phyloP scores from a whole-genome alignment of 2,113 vertebrate genomes.

The Halcyon senegalensis region DNA sequence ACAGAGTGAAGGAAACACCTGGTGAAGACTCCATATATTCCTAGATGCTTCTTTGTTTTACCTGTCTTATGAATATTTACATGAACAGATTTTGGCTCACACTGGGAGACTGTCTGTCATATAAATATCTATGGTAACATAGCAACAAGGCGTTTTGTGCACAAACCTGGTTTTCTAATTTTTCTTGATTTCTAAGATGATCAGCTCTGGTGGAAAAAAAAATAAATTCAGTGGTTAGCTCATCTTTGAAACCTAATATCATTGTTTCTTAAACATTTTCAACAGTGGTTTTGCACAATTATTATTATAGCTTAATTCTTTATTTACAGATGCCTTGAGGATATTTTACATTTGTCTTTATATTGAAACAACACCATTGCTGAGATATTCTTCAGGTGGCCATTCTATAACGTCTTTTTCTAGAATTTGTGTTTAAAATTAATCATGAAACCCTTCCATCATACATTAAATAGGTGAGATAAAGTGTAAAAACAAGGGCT shows the following conservation, averaged over 20 bases:
- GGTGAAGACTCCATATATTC: not conserved
- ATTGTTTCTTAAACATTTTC: not conserved
- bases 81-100: not conserved
- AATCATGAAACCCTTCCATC: slow-evolving; percentile 16
- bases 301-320: not conserved
- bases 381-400: not conserved
- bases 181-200: not conserved
- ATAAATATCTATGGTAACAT: not conserved
- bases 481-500: slow-evolving; percentile 69
- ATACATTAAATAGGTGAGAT: slow-evolving; percentile 49
- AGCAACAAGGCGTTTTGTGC: not conserved
- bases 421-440: slow-evolving; percentile 37
- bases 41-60: not conserved
- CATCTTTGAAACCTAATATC: not conserved
- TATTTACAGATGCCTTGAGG: not conserved
- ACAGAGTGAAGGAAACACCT: not conserved
- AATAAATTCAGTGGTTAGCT: not conserved
- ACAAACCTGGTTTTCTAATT: not conserved
- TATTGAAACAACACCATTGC: not conserved
- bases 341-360: not conserved
- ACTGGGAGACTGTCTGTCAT: not conserved
- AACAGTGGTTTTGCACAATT: not conserved
- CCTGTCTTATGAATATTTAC: not conserved
- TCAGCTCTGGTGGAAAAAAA: not conserved
- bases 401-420: not conserved